These are phyloP conservation scores for Arizona elegans DNA, from an alignment of 2,113 vertebrate species.

Conservation along the genomic window DNA sequence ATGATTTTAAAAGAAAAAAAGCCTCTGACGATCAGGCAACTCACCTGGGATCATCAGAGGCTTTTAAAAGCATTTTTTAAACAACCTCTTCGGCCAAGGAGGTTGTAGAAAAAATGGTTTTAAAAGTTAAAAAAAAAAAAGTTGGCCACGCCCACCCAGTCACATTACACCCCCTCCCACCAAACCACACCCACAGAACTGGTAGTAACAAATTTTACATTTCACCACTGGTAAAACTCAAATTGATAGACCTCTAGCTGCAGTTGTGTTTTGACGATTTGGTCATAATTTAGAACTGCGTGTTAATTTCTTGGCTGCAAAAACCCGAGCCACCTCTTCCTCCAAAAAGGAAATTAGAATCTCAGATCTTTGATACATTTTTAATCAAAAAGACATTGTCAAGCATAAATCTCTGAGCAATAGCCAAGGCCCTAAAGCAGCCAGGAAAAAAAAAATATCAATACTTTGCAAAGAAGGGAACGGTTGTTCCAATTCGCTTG, in stretches of 20 bases:
- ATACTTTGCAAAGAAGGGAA: slow-evolving; percentile 89
- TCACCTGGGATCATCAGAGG: too few relatives aligned
- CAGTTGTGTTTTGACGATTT: slow-evolving; percentile 30
- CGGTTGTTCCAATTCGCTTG: slow-evolving; percentile 89
- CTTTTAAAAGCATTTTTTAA: too few relatives aligned
- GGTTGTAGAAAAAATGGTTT: too few relatives aligned
- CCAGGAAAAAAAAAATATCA: slow-evolving; percentile 76
- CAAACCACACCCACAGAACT: too few relatives aligned
- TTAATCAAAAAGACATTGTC: slow-evolving; percentile 83
- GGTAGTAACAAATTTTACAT: too few relatives aligned
- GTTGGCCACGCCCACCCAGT: too few relatives aligned
- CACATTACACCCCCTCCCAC: too few relatives aligned
- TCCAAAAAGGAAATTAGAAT: slow-evolving; percentile 76
- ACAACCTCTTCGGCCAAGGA: too few relatives aligned
- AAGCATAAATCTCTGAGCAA: slow-evolving; percentile 82
- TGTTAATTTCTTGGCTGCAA: slow-evolving; percentile 70
- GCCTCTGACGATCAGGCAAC: too few relatives aligned
- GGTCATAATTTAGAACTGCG: slow-evolving; percentile 57
- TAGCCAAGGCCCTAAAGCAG: slow-evolving; percentile 78
- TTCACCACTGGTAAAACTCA: neutral
- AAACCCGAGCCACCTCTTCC: neutral
- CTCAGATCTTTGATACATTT: slow-evolving; percentile 81
- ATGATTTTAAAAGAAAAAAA: too few relatives aligned
- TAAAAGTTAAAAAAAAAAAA: too few relatives aligned
- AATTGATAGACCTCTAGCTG: neutral